Evolutionary conservation across 2,113 vertebrate genomes (phyloP).

Genomic region (Eudyptes chrysolophus): DNA sequence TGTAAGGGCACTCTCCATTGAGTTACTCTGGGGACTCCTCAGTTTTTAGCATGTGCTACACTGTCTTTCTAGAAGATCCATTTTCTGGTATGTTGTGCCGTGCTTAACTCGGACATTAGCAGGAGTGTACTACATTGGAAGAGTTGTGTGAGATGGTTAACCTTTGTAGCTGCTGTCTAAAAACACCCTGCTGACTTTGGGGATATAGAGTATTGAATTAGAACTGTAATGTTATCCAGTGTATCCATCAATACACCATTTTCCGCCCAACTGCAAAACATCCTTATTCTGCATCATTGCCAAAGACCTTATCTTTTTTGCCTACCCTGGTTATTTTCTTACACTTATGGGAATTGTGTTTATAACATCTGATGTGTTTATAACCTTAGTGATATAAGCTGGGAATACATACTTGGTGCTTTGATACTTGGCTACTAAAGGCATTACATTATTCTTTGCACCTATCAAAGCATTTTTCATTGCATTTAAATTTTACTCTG

Average conservation of each 20-base stretch:
- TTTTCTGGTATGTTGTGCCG: not conserved
- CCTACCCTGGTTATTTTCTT: not conserved
- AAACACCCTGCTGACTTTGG: not conserved
- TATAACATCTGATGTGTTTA: not conserved
- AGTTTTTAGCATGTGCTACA: not conserved
- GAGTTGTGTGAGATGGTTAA: not conserved
- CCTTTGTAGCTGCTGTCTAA: not conserved
- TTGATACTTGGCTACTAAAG: not conserved
- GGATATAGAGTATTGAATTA: not conserved
- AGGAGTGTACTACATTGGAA: not conserved
- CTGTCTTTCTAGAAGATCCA: not conserved
- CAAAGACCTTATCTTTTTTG: not conserved
- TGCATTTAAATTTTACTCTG: not conserved
- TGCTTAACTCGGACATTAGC: not conserved
- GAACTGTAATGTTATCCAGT: not conserved
- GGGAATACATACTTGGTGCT: not conserved
- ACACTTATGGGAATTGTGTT: not conserved
- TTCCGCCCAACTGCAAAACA: not conserved
- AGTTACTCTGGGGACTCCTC: not conserved
- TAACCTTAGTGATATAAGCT: not conserved
- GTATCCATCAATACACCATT: not conserved
- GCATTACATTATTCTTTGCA: not conserved
- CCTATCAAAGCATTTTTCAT: not conserved
- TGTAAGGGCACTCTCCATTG: not conserved
- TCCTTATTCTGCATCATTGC: not conserved